Percentiles rank a stretch among this genome's conserved stretches.
phyloP scores from a whole-genome alignment of 2,888 invertebrate genomes.

The Acanthoscelides obtectus region DNA sequence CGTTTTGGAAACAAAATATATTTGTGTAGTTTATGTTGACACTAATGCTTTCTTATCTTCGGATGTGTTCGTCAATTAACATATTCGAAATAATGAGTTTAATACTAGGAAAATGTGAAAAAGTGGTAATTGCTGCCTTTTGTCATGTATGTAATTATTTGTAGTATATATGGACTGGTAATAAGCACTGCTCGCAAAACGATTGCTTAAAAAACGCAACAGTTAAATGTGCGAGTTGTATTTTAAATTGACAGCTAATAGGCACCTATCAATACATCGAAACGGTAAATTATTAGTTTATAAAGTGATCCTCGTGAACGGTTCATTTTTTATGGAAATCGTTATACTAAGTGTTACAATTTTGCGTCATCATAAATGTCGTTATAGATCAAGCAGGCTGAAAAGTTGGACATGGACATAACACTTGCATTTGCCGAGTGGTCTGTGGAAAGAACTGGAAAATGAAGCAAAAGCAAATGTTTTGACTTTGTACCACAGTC shows the following conservation, averaged over 20 bases:
- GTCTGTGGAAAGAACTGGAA: too few relatives aligned
- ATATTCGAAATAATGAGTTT: not conserved
- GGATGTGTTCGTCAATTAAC: not conserved
- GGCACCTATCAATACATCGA: not conserved
- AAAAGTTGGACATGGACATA: too few relatives aligned
- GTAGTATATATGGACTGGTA: not conserved
- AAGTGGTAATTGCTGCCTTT: not conserved
- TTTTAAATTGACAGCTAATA: not conserved
- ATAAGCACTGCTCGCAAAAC: not conserved
- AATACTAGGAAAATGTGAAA: not conserved
- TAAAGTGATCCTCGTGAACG: not conserved
- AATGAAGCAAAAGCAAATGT: too few relatives aligned
- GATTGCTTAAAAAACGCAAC: not conserved
- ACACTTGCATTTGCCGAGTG: too few relatives aligned
- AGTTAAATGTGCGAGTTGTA: not conserved
- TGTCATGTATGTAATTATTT: not conserved
- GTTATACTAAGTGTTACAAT: not conserved
- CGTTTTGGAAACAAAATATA: not conserved
- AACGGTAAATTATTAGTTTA: not conserved
- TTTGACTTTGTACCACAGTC: too few relatives aligned
- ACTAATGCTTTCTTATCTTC: not conserved
- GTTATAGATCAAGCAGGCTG: too few relatives aligned
- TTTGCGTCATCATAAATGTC: too few relatives aligned
- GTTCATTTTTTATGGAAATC: not conserved
- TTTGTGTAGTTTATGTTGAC: not conserved